Percentiles rank a stretch among this genome's conserved stretches.
Evolutionary conservation across 1,140 invertebrate genomes (phyloP).

Genomic region (Agraylea sexmaculata): DNA sequence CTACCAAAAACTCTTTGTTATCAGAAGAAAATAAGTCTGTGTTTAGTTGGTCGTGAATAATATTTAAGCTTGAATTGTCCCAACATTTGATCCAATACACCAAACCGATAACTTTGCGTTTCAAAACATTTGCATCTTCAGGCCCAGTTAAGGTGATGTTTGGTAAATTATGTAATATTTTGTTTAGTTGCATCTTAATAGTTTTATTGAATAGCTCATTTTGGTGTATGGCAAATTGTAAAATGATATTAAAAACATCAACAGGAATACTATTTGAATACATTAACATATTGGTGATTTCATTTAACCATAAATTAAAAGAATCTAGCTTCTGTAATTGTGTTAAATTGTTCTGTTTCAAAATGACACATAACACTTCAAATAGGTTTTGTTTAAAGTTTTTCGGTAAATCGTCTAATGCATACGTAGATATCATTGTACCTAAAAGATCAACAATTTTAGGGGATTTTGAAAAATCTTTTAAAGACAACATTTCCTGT

Average conservation of each 20-base stretch:
- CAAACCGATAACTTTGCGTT: slow-evolving; percentile 33
- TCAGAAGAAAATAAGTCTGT: slow-evolving; percentile 13
- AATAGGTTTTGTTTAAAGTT: slow-evolving; percentile 33
- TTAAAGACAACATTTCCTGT: slow-evolving; percentile 28
- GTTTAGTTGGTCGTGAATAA: slow-evolving; percentile 32
- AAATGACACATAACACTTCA: slow-evolving; percentile 33
- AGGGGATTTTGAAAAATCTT: slow-evolving; percentile 28
- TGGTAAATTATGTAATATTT: slow-evolving; percentile 35
- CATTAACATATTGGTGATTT: slow-evolving; percentile 36
- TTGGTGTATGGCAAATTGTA: slow-evolving; percentile 33
- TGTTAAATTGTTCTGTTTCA: slow-evolving; percentile 30
- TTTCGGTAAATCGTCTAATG: slow-evolving; percentile 25
- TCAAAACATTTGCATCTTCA: slow-evolving; percentile 21
- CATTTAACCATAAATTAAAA: slow-evolving; percentile 34
- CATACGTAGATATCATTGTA: slow-evolving; percentile 34
- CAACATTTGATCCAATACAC: slow-evolving; percentile 35
- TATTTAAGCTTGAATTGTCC: slow-evolving; percentile 32
- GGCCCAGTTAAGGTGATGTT: slow-evolving; percentile 29
- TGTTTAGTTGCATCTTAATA: slow-evolving; percentile 28
- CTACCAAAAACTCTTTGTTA: slow-evolving; percentile 15
- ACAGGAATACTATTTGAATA: slow-evolving; percentile 25
- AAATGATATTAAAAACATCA: slow-evolving; percentile 34
- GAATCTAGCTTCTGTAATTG: slow-evolving; percentile 29
- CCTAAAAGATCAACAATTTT: slow-evolving; percentile 30
- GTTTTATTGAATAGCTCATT: slow-evolving; percentile 31